Evolutionary conservation across 2,113 vertebrate species (phyloP).

Genomic region (Rhipidura dahli): DNA sequence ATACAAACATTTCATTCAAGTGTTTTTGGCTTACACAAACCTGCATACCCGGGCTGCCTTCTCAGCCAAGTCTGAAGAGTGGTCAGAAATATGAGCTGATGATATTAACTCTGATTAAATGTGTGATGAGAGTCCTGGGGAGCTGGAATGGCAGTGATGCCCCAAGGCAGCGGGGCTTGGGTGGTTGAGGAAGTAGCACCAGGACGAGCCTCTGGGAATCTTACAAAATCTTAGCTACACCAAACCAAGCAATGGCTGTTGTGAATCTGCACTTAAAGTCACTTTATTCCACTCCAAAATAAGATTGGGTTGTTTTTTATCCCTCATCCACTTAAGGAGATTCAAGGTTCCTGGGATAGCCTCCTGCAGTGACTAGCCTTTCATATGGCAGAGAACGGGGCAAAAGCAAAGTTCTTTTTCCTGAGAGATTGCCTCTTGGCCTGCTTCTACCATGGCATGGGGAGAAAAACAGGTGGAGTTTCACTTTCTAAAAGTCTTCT

Average conservation of each 20-base stretch:
- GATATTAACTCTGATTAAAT: background rate
- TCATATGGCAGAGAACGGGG: background rate
- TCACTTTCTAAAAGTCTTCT: background rate
- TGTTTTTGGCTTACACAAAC: background rate
- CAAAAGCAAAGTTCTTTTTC: background rate
- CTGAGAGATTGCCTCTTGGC: background rate
- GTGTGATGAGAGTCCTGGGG: background rate
- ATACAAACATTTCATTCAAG: background rate
- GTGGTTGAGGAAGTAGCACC: background rate
- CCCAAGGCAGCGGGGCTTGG: background rate
- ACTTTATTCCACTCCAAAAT: background rate
- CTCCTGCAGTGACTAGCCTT: background rate
- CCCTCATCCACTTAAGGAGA: background rate
- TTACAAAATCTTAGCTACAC: background rate
- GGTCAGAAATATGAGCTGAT: background rate
- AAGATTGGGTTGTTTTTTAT: background rate
- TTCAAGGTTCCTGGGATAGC: background rate
- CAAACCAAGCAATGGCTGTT: background rate
- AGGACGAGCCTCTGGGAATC: background rate
- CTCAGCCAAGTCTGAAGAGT: background rate
- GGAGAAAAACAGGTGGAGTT: background rate
- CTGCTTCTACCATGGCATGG: background rate
- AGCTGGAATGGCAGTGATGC: background rate
- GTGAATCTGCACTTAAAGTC: background rate
- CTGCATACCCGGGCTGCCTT: background rate